Evolutionary conservation across 2,888 invertebrate species (phyloP).

Genomic region (Epistrophe eligans): DNA sequence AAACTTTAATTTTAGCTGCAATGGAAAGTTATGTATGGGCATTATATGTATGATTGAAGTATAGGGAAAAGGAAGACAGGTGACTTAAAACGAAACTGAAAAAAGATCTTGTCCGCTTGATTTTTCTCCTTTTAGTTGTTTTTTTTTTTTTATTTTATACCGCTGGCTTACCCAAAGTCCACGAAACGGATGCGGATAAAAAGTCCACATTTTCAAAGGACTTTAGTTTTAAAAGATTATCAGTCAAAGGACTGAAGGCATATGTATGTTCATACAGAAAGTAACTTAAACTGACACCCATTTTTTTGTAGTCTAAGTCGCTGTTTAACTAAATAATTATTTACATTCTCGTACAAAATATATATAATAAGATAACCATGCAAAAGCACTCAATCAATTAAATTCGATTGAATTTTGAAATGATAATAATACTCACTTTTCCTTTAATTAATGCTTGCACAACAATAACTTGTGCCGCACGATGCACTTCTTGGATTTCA

Average conservation of each 20-base stretch:
- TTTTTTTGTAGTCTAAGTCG: no score
- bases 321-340: no score
- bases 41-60: not conserved
- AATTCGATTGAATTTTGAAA: not conserved
- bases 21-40: not conserved
- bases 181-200: not conserved
- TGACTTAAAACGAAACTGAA: conserved; percentile 7
- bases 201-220: no score
- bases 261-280: no score
- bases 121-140: not conserved
- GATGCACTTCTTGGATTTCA: conserved; percentile 94
- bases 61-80: conserved; percentile 26
- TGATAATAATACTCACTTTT: conserved; percentile 86
- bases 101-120: not conserved
- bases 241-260: no score
- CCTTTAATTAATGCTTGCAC: conserved; percentile 94
- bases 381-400: conserved; percentile 5
- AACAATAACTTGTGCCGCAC: conserved; percentile 94
- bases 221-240: no score
- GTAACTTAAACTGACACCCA: no score
- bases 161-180: not conserved
- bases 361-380: not conserved
- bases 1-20: not conserved
- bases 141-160: not conserved
- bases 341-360: not conserved